Evolutionary conservation across 2,888 invertebrate species (phyloP).

Genomic region (Drosophila lacicola): DNA sequence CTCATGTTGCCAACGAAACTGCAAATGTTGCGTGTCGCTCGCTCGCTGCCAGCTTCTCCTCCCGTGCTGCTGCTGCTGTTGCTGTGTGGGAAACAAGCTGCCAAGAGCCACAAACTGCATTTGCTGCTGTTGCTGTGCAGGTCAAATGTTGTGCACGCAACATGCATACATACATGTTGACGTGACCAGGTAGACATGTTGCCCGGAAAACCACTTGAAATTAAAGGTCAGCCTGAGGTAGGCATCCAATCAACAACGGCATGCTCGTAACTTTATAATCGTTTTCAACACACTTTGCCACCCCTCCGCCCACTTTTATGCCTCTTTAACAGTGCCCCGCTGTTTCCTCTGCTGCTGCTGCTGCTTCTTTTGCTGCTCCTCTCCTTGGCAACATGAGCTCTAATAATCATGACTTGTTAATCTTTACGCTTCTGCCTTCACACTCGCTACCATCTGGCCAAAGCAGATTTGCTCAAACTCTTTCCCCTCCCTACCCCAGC

Average conservation of each 20-base stretch:
- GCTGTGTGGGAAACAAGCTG: constrained; percentile 22
- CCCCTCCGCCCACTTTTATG: background rate
- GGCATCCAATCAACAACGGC: constrained; percentile 40
- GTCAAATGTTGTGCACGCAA: constrained; percentile 63
- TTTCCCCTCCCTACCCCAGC: background rate
- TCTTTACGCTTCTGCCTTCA: constrained; percentile 74
- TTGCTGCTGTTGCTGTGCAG: constrained; percentile 6
- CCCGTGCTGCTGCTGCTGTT: background rate
- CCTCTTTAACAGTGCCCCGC: background rate
- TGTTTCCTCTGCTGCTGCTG: background rate
- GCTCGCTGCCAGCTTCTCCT: background rate
- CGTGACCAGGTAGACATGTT: constrained; percentile 22
- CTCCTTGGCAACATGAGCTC: constrained; percentile 37
- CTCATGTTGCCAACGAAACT: constrained; percentile 36
- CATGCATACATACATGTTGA: constrained; percentile 37
- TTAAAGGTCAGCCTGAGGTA: constrained; percentile 53
- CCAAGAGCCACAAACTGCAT: constrained; percentile 23
- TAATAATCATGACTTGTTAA: constrained; percentile 82
- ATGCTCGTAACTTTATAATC: constrained; percentile 37
- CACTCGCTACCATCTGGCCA: constrained; percentile 28
- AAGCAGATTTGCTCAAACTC: constrained; percentile 21
- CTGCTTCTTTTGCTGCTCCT: background rate
- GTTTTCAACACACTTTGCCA: constrained; percentile 41
- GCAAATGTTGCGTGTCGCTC: constrained; percentile 40
- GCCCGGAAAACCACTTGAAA: constrained; percentile 48